A percentile compares a stretch with the other conserved stretches of the same genome.
Conservation (phyloP, 2,888 invertebrate genomes). For the Cephus runcator region DNA sequence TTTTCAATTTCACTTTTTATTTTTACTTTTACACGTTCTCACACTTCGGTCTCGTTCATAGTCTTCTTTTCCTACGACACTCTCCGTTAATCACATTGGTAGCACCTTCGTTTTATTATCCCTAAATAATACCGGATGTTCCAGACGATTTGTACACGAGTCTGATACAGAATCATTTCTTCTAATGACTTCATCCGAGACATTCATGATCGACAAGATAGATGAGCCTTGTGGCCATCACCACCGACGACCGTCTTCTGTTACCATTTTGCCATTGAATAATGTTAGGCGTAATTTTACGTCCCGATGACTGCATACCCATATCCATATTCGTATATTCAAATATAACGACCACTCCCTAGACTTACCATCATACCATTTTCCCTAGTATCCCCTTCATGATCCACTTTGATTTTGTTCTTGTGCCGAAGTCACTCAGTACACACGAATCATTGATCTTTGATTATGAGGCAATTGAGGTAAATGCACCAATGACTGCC, state of each 20-base stretch:
- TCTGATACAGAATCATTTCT: background rate
- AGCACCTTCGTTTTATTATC: background rate
- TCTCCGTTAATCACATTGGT: background rate
- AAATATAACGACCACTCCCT: conserved; percentile 5
- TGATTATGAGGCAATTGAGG: background rate
- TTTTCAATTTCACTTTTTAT: background rate
- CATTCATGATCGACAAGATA: background rate
- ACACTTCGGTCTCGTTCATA: background rate
- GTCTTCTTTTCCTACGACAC: background rate
- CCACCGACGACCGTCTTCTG: conserved; percentile 10
- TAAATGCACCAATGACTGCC: no score
- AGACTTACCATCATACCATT: background rate
- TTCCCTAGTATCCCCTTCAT: background rate
- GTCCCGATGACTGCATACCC: conserved; percentile 5
- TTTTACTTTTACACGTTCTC: background rate
- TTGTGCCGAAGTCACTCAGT: background rate
- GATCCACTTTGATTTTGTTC: background rate
- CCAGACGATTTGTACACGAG: background rate
- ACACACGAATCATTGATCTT: background rate
- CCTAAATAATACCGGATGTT: background rate
- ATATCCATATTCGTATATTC: conserved; percentile 7
- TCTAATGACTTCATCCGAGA: background rate
- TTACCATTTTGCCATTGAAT: conserved; percentile 28
- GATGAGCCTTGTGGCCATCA: conserved; percentile 11
- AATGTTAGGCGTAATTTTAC: conserved; percentile 3